phyloP scores from a whole-genome alignment of 2,113 vertebrate species.

The Brevimyrus niger region DNA sequence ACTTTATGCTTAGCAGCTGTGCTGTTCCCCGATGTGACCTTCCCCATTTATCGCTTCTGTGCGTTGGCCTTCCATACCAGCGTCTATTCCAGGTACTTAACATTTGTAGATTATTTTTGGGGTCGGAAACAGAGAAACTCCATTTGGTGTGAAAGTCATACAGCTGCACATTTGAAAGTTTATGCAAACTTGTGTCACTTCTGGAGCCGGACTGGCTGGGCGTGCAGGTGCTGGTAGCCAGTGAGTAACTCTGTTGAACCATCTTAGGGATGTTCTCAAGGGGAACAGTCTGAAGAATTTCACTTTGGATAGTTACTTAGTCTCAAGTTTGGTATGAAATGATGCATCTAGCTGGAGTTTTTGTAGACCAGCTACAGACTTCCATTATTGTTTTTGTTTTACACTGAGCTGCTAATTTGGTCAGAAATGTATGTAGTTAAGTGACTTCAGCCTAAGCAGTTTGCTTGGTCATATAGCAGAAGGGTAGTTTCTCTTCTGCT shows the following conservation, averaged over 20 bases:
- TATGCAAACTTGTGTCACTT: constrained; percentile 46
- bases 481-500: neutral
- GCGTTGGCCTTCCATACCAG: neutral
- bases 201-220: neutral
- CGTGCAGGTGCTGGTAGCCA: neutral
- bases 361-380: neutral
- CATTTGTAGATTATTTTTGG: neutral
- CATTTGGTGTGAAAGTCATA: neutral
- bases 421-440: neutral
- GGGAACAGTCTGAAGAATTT: neutral
- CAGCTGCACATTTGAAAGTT: constrained; percentile 59
- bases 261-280: neutral
- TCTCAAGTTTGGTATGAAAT: neutral
- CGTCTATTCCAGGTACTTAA: neutral
- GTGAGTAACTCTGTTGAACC: neutral
- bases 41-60: neutral
- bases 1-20: neutral
- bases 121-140: constrained; percentile 43
- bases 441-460: neutral
- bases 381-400: neutral
- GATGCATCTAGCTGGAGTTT: neutral
- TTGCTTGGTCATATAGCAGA: neutral
- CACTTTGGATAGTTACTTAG: neutral
- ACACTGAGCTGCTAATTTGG: neutral
- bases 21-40: neutral